Evolutionary conservation across 2,888 invertebrate species (phyloP).

Genomic region (Acleris literana): DNA sequence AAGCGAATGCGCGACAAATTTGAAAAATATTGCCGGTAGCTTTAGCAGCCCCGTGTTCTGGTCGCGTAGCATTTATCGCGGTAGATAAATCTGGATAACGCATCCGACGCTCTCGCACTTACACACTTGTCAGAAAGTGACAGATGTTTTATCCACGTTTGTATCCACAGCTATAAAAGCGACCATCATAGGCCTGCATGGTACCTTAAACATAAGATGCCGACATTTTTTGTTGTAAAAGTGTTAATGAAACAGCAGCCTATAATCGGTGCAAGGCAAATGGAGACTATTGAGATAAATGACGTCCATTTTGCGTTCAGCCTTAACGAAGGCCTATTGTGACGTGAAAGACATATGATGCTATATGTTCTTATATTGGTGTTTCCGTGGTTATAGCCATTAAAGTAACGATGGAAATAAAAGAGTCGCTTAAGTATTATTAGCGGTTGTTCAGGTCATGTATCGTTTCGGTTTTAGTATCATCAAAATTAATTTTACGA

Average conservation of each 20-base stretch:
- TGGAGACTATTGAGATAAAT: constrained; percentile 26
- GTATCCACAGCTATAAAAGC: too few species aligned
- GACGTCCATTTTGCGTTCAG: constrained; percentile 10
- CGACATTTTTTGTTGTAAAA: neutral
- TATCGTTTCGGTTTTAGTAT: neutral
- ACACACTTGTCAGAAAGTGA: too few species aligned
- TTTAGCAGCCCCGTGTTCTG: too few species aligned
- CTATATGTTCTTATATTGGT: neutral
- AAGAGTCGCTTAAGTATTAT: neutral
- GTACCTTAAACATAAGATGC: constrained; percentile 6
- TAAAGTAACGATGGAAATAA: neutral
- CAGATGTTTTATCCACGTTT: too few species aligned
- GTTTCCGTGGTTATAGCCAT: neutral
- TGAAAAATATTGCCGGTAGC: too few species aligned
- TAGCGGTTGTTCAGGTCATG: neutral
- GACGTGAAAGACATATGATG: neutral
- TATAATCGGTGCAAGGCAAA: constrained; percentile 24
- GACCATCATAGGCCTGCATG: too few species aligned
- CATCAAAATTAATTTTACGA: neutral
- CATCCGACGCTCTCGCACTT: too few species aligned
- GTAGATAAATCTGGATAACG: too few species aligned
- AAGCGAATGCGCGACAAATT: too few species aligned
- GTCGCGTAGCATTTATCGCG: too few species aligned
- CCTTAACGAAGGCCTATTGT: constrained; percentile 22
- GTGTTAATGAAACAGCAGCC: constrained; percentile 2